A percentile compares a stretch with the other conserved stretches of the same genome.
phyloP scores from a whole-genome alignment of 2,113 vertebrate genomes.

The Saguinus midas region DNA sequence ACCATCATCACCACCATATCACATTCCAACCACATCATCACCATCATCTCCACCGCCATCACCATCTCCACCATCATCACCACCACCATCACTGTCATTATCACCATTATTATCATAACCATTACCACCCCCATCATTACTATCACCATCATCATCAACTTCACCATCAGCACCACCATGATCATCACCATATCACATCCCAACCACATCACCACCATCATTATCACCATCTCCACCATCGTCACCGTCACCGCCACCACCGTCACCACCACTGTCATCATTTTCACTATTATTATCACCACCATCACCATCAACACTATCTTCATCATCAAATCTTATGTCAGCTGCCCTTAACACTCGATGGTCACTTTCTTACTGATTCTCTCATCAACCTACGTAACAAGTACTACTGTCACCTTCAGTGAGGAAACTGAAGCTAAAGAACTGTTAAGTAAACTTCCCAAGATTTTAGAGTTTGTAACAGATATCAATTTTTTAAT shows the following conservation, averaged over 20 bases:
- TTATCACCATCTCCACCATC: fast-evolving
- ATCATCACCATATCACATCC: fast-evolving
- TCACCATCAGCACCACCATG: fast-evolving
- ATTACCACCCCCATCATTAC: too few species aligned
- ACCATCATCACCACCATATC: background rate
- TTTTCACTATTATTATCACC: background rate
- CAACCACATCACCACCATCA: background rate
- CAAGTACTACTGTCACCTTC: background rate
- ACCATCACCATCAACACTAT: background rate
- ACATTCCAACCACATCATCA: too few species aligned
- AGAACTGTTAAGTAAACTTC: background rate
- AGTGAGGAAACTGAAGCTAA: too few species aligned
- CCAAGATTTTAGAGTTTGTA: background rate
- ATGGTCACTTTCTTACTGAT: fast-evolving
- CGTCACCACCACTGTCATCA: fast-evolving
- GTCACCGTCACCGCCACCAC: background rate
- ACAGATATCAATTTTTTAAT: background rate
- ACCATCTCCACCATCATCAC: fast-evolving
- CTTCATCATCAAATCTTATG: background rate
- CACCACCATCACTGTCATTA: background rate
- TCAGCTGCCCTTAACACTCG: too few species aligned
- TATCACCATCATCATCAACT: background rate
- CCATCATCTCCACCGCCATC: background rate
- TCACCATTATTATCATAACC: fast-evolving
- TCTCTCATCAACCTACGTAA: background rate